Percentiles rank a stretch among this genome's conserved stretches.
Evolutionary conservation across 2,888 invertebrate species (phyloP).

Genomic region (Nasonovia ribisnigri): DNA sequence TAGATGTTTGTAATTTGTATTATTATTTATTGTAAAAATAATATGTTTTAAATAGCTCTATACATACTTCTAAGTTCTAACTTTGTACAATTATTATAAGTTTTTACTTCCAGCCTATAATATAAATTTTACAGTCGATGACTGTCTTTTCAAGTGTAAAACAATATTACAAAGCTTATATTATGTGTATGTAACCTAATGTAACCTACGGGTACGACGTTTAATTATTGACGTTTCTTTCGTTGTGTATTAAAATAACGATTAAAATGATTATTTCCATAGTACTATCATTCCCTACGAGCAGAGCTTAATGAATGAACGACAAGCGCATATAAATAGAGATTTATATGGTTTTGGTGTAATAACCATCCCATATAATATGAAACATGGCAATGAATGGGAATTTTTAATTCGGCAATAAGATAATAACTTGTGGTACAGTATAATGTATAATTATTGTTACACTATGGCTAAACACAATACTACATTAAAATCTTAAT

Average conservation of each 20-base stretch:
- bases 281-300: neutral
- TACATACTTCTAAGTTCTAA: no score
- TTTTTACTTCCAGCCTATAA: no score
- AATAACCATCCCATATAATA: neutral
- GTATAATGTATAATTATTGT: conserved; percentile 12
- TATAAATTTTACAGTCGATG: neutral
- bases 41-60: neutral
- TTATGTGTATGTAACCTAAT: neutral
- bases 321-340: conserved; percentile 30
- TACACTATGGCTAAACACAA: neutral
- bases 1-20: neutral
- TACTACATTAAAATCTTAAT: conserved; percentile 29
- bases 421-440: neutral
- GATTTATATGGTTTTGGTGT: conserved; percentile 43
- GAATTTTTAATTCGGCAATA: conserved; percentile 37
- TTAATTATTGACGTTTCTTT: neutral
- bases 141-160: neutral
- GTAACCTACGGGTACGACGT: neutral
- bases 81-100: no score
- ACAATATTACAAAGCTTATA: neutral
- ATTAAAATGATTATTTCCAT: neutral
- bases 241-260: neutral
- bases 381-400: neutral
- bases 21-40: neutral
- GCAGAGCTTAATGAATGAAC: conserved; percentile 14